Evolutionary conservation across 2,888 invertebrate genomes (phyloP), one percentile per base, ranked within the genome.

Genomic region (Liopterus haemorrhoidalis): DNA sequence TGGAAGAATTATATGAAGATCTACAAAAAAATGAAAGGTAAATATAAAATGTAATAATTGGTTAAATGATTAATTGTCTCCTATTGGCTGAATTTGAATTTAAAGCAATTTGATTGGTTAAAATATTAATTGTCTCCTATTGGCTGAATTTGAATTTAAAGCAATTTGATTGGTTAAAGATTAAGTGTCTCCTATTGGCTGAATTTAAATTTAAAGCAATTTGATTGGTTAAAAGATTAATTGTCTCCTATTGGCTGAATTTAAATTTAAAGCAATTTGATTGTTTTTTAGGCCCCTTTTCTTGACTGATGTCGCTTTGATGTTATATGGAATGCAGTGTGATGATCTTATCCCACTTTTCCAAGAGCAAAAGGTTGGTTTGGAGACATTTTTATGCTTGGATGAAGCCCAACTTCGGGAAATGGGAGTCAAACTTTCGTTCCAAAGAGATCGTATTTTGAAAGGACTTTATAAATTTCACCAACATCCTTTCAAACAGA

Each of bases 301-400:
- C 57, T 57, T 61, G 4, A 55, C 59, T 27, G 79, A 82, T 63
- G 70, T 82, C 48, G 68, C 65, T 4, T 64, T 70, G 43, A 69
- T 82, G 2, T 63, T 82, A 0, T 71, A 72, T 53, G 79, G 78
- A 2, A 77, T 79, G 73, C 72, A 71, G 48, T 74, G 78, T 56
- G 76, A 77, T 52, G 63, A 64, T 22, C 64, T 78, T 20, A 64
- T 66, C 1, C 57, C 66, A 2, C 39, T 68, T 2, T 73, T 83
- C 50, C 56, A 67, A 37, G 67, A 71, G 9, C 67, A 64, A 41
- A 65, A 69, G 5, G 71, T 81, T 49, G 68, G 70, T 57, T 65
- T 82, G 14, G 68, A 70, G 43, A 68, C 69, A 2, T 79, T 83
- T 55, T 58, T 83, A 3, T 65, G 74, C 24, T 56, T 79, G 27